Conservation (phyloP, 30 jellyfish, hydroid and myxozoan genomes). For the Turritopsis dohrnii region DNA sequence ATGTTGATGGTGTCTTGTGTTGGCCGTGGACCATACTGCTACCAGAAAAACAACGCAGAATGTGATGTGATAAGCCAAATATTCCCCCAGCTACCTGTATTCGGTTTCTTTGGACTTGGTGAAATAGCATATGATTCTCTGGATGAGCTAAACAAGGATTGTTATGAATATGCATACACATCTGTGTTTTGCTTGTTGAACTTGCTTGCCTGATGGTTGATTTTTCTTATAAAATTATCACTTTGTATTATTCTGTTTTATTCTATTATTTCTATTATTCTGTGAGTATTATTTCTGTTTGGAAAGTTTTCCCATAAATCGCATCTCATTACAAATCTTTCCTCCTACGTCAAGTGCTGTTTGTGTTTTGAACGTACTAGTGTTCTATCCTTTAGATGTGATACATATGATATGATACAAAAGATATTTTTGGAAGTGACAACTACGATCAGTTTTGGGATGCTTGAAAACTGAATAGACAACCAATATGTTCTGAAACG, state of each 20-base stretch:
- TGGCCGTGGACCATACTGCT: conserved; percentile 3
- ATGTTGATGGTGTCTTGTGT: conserved; percentile 29
- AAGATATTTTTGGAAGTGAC: too few relatives aligned
- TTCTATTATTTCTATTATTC: too few relatives aligned
- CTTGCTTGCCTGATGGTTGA: not conserved
- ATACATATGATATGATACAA: too few relatives aligned
- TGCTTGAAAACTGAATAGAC: not conserved
- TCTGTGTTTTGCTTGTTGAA: conserved; percentile 17
- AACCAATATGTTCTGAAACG: not conserved
- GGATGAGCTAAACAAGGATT: not conserved
- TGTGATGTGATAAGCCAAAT: not conserved
- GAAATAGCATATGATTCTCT: conserved; percentile 5
- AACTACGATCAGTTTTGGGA: not conserved
- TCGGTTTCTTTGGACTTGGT: conserved; percentile 27
- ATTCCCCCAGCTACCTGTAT: conserved; percentile 9
- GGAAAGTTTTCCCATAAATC: too few relatives aligned
- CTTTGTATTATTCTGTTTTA: too few relatives aligned
- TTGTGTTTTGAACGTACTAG: too few relatives aligned
- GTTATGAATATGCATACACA: not conserved
- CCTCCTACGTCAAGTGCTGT: too few relatives aligned
- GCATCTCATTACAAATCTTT: too few relatives aligned
- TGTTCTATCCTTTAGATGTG: too few relatives aligned
- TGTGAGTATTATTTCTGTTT: too few relatives aligned
- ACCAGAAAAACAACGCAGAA: conserved; percentile 3
- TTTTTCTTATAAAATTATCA: too few relatives aligned